Base-by-base conservation (phyloP, 2,888 invertebrate species). In the Pachliopta kotzebuea region DNA sequence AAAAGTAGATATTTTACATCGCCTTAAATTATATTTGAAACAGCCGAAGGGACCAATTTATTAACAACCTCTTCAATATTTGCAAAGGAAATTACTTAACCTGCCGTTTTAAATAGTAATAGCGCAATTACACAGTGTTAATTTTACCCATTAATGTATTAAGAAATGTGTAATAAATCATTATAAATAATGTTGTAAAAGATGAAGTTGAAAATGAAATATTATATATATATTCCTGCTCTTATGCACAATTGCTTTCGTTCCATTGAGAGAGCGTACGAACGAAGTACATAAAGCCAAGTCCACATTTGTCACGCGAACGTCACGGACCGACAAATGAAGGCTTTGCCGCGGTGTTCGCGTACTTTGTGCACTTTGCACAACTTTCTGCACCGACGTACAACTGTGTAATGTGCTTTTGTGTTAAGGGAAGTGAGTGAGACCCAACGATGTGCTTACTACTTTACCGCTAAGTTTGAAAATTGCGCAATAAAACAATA, bases 281-380 rank as follows among this genome's bases (percentile, higher is more conserved):
- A 60, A 56, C 53, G 65, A 49, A 53, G 80, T 76, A 81, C 78
- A 84, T 85, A 85, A 84, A 87, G 85, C 80, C 79, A 78, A 82
- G 88, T 87, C 85, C 86, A 88, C 88, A 91, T 92, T 92, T 92
- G 90, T 92, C 92, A 90, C 86, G 80, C 83, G 83, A 83, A 78
- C 86, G 90, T 90, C 90, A 92, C 81, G 81, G 86, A 88, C 81
- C 90, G 90, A 92, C 92, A 92, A 91, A 92, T 92, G 91, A 92
- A 90, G 90, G 90, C 90, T 88, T 90, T 88, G 84, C 87, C 80
- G 81, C 83, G 84, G 80, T 81, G 84, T 84, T 85, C 83, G 84
- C 86, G 83, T 85, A 88, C 90, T 88, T 87, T 89, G 88, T 89
- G 88, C 90, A 89, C 89, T 88, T 87, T 85, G 81, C 86, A 84